Evolutionary conservation across 1,140 invertebrate species (phyloP), one percentile per base, ranked within the genome.

Genomic region (Mya arenaria): DNA sequence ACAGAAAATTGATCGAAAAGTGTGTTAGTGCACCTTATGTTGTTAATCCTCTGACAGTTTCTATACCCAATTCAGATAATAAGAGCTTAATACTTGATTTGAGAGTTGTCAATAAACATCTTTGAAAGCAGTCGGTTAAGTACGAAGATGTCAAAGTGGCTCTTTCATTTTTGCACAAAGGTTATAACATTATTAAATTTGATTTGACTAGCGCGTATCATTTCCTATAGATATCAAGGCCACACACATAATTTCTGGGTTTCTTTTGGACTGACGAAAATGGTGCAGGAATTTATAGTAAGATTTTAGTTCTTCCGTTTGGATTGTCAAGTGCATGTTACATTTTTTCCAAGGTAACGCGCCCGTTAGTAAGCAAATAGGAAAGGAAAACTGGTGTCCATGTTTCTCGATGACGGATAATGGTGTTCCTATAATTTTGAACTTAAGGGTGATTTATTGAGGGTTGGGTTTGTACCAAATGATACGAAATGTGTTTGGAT

Each of bases 11-110:
- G 13, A 80, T 80, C 36, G 28, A 58, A 69, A 44, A 80, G 32
- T 66, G 75, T 37, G 25, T 37, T 32, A 37, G 55, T 36, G 8
- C 44, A 23, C 65, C 52, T 1, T 41, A 32, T 71, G 44, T 81
- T 44, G 78, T 81, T 10, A 72, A 81, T 44, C 56, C 78, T 62
- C 52, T 81, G 23, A 71, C 65, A 28, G 65, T 69, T 69, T 71
- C 78, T 15, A 28, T 81, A 52, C 52, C 58, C 8, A 60, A 32
- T 28, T 63, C 10, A 19, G 30, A n/a, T 13, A 71, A 66, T 60
- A 66, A 78, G 66, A 65, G 74, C 17, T 48, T 77, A 4, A 78
- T 78, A 5, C 34, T 75, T 30, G 60, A 75, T 75, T 34, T 75
- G 55, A 65, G 62, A 66, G 37, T 34, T 30, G 63, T 71, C 4